These are phyloP conservation scores for Nephrotoma flavescens DNA, from an alignment of 2,888 invertebrate genomes.

Conservation along the genomic window DNA sequence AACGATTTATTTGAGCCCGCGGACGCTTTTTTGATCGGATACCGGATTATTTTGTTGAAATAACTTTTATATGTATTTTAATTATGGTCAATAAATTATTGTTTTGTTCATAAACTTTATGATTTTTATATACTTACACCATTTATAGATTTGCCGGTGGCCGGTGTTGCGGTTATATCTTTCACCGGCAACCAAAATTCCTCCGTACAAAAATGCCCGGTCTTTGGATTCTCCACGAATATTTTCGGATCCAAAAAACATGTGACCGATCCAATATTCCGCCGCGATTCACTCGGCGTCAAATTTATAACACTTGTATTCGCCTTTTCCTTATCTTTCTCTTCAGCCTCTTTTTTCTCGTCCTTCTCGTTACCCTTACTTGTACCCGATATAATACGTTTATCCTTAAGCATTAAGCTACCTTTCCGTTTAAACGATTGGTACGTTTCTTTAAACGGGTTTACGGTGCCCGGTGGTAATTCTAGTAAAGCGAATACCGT, in stretches of 20 bases:
- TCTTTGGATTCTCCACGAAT: constrained; percentile 24
- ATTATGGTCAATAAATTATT: neutral
- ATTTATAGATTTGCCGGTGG: neutral
- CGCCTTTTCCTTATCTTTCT: constrained; percentile 12
- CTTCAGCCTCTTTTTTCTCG: neutral
- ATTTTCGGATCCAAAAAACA: constrained; percentile 30
- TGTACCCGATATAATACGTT: neutral
- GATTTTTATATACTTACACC: neutral
- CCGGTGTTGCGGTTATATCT: constrained; percentile 22
- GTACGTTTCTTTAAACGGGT: constrained; percentile 8
- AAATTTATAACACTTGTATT: constrained; percentile 16
- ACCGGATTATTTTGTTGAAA: too few relatives aligned
- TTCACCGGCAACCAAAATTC: constrained; percentile 31
- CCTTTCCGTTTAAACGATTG: constrained; percentile 24
- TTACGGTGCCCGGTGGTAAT: constrained; percentile 21
- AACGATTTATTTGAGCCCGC: neutral
- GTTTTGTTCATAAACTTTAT: neutral
- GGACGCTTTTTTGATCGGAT: neutral
- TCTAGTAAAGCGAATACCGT: constrained; percentile 31
- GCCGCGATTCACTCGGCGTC: constrained; percentile 25
- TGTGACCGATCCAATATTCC: constrained; percentile 33
- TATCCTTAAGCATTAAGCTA: constrained; percentile 19
- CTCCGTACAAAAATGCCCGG: constrained; percentile 22
- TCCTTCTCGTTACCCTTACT: neutral
- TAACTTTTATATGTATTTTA: neutral